Conservation (phyloP, 2,797 vertebrate species). For the Cryptoblepharus egeriae region DNA sequence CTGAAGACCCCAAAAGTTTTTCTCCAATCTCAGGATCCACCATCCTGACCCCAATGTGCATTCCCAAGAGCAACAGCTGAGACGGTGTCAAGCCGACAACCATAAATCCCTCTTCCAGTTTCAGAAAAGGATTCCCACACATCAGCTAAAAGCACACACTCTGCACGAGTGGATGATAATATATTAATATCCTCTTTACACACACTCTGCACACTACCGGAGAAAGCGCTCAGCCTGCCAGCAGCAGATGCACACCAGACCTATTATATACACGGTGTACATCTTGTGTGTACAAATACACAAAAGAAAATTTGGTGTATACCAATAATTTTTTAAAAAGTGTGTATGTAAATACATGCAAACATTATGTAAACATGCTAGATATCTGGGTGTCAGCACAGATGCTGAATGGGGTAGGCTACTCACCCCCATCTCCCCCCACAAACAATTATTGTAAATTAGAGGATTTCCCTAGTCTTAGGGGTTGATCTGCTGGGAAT, state of each 20-base stretch:
- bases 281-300: conserved; percentile 77
- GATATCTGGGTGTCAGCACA: conserved; percentile 11
- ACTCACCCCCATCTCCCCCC: neutral
- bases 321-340: no score
- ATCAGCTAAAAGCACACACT: conserved; percentile 43
- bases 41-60: neutral
- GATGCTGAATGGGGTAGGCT: neutral
- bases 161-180: conserved; percentile 40
- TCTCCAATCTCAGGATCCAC: neutral
- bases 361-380: conserved; percentile 65
- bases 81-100: conserved; percentile 45
- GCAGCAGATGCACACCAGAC: conserved; percentile 42
- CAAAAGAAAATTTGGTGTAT: no score
- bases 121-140: conserved; percentile 62
- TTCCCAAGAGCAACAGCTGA: conserved; percentile 43
- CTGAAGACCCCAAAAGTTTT: neutral
- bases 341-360: no score
- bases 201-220: conserved; percentile 9
- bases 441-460: neutral
- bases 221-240: conserved; percentile 43
- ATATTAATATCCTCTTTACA: conserved; percentile 54
- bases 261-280: conserved; percentile 77
- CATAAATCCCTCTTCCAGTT: conserved; percentile 61
- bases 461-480: neutral
- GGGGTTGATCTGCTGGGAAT: neutral